Evolutionary conservation across 2,888 invertebrate species (phyloP).

Genomic region (Drosophila neotestacea): DNA sequence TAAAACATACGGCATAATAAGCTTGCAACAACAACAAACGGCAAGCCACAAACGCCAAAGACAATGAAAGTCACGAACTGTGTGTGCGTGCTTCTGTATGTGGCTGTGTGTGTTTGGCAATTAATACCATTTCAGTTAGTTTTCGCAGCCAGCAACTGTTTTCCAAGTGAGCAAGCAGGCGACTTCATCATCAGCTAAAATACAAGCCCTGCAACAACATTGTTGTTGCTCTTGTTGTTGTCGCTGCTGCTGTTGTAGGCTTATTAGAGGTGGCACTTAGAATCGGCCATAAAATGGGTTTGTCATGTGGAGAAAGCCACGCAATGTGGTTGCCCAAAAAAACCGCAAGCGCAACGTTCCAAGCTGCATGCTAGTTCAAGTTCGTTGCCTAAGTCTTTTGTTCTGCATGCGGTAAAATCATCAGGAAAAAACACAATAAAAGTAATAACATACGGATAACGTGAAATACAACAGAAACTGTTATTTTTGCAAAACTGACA

Average conservation of each 20-base stretch:
- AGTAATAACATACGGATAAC: neutral
- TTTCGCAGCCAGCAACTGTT: slow-evolving; percentile 57
- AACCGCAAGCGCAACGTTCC: slow-evolving; percentile 58
- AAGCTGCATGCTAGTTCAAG: slow-evolving; percentile 57
- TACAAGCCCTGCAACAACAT: slow-evolving; percentile 27
- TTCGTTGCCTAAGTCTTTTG: slow-evolving; percentile 56
- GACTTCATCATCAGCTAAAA: slow-evolving; percentile 31
- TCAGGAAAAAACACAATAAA: neutral
- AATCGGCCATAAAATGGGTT: slow-evolving; percentile 46
- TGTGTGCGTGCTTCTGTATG: slow-evolving; percentile 25
- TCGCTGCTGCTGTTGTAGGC: slow-evolving; percentile 30
- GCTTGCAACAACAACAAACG: slow-evolving; percentile 25
- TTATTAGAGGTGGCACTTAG: slow-evolving; percentile 74
- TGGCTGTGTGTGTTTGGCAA: slow-evolving; percentile 48
- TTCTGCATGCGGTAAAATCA: slow-evolving; percentile 54
- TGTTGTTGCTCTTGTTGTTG: slow-evolving; percentile 17
- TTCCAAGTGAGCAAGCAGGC: slow-evolving; percentile 71
- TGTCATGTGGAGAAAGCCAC: slow-evolving; percentile 70
- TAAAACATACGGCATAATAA: slow-evolving; percentile 68
- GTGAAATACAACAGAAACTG: neutral
- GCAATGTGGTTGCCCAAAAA: slow-evolving; percentile 38
- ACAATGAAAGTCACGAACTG: slow-evolving; percentile 73
- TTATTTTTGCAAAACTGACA: slow-evolving; percentile 8
- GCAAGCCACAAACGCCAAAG: slow-evolving; percentile 57
- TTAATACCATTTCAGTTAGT: slow-evolving; percentile 74